A percentile compares a stretch with the other conserved stretches of the same genome.
Evolutionary conservation across 1,140 invertebrate genomes (phyloP).

Genomic region (Dinothrombium tinctorium): DNA sequence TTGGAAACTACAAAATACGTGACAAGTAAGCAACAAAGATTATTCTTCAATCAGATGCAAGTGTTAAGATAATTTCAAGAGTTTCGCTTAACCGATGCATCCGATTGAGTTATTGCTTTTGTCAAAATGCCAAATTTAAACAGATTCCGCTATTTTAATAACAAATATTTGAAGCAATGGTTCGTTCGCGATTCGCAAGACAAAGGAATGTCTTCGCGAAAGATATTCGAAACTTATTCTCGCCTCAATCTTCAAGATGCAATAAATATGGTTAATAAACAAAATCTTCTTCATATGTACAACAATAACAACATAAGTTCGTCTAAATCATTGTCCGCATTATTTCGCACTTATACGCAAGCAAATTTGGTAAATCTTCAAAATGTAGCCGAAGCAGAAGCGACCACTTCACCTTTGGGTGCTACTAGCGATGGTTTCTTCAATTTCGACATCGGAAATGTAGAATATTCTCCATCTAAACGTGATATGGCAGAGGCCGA

Average conservation of each 20-base stretch:
- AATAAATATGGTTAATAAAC: slow-evolving; percentile 52
- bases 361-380: slow-evolving; percentile 15
- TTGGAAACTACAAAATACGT: slow-evolving; percentile 74
- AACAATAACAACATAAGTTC: slow-evolving; percentile 39
- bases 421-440: slow-evolving; percentile 47
- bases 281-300: slow-evolving; percentile 1
- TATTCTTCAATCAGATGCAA: slow-evolving; percentile 4
- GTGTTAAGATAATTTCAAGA: background rate
- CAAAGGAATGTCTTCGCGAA: slow-evolving; percentile 40
- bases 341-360: slow-evolving; percentile 53
- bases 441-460: slow-evolving; percentile 74
- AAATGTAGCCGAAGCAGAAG: background rate
- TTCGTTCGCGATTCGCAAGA: slow-evolving; percentile 56
- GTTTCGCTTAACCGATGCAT: background rate
- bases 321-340: slow-evolving; percentile 63
- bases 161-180: slow-evolving; percentile 67
- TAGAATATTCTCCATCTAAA: slow-evolving; percentile 71
- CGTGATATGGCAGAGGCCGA: slow-evolving; percentile 72
- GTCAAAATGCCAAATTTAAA: background rate
- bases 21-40: slow-evolving; percentile 44
- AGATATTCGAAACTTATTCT: slow-evolving; percentile 80
- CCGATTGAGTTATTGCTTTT: background rate
- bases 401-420: slow-evolving; percentile 31
- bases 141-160: slow-evolving; percentile 80
- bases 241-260: slow-evolving; percentile 80